Percentiles rank a stretch among this genome's conserved stretches.
Conservation (phyloP, 2,113 vertebrate genomes). For the Zonotrichia leucophrys region DNA sequence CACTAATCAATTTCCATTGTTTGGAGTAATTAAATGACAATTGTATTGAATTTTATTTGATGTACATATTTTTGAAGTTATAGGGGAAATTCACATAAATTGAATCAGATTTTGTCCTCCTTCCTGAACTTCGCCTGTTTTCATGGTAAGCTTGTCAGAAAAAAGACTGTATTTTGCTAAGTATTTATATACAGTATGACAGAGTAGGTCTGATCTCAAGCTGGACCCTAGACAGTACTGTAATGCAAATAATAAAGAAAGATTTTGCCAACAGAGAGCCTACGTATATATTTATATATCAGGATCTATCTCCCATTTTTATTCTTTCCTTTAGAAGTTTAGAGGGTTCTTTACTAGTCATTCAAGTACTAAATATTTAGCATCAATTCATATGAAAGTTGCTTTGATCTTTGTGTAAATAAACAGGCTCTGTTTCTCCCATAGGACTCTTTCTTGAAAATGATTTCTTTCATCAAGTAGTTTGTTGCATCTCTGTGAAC, state of each 20-base stretch:
- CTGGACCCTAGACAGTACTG: neutral
- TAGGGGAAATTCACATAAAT: neutral
- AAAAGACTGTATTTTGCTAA: neutral
- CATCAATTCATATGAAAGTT: slow-evolving; percentile 62
- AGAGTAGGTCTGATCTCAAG: neutral
- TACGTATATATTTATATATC: neutral
- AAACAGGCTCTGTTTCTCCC: slow-evolving; percentile 71
- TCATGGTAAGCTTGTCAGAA: neutral
- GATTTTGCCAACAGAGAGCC: neutral
- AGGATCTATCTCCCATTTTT: neutral
- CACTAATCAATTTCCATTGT: neutral
- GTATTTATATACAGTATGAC: neutral
- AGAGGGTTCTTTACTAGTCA: slow-evolving; percentile 59
- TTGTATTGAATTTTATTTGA: neutral
- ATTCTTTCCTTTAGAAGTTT: slow-evolving; percentile 48
- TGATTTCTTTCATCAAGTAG: slow-evolving; percentile 77
- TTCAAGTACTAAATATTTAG: slow-evolving; percentile 55
- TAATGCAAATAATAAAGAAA: neutral
- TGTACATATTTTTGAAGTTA: neutral
- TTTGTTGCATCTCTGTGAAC: slow-evolving; percentile 71
- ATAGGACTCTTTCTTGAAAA: slow-evolving; percentile 64
- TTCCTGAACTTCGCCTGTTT: neutral
- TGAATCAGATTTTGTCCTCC: neutral
- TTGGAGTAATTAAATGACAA: neutral
- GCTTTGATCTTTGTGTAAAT: slow-evolving; percentile 77